Percentiles rank a stretch among this genome's conserved stretches.
Evolutionary conservation across 2,888 invertebrate genomes (phyloP).

Genomic region (Aphidius colemani): DNA sequence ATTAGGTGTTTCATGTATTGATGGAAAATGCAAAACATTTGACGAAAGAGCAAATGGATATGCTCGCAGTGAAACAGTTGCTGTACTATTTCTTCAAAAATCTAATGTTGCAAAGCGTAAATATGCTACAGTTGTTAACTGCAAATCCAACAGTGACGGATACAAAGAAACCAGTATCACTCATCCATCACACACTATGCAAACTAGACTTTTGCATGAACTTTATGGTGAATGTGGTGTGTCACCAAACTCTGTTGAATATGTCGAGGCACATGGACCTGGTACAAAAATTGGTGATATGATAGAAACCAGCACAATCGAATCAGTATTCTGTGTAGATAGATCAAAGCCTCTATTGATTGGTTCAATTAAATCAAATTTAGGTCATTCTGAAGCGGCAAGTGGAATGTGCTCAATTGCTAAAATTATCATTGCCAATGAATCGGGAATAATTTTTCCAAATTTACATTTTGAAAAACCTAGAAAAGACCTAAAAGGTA

Average conservation of each 20-base stretch:
- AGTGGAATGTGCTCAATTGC: conserved; percentile 82
- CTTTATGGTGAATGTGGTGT: conserved; percentile 67
- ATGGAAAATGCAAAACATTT: too few species aligned
- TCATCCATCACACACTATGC: conserved; percentile 51
- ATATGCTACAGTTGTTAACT: conserved; percentile 63
- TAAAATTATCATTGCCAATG: conserved; percentile 82
- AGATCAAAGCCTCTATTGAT: conserved; percentile 79
- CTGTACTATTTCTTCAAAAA: conserved; percentile 71
- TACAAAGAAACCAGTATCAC: conserved; percentile 57
- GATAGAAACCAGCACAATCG: conserved; percentile 84
- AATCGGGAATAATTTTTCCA: conserved; percentile 78
- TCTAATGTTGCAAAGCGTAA: conserved; percentile 60
- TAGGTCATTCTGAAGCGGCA: conserved; percentile 90
- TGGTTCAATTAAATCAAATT: conserved; percentile 92
- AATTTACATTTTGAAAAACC: conserved; percentile 79
- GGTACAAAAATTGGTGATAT: conserved; percentile 88
- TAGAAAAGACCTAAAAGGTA: conserved; percentile 64
- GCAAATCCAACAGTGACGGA: conserved; percentile 67
- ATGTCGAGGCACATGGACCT: conserved; percentile 76
- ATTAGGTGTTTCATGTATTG: too few species aligned
- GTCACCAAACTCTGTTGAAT: conserved; percentile 64
- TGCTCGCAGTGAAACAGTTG: conserved; percentile 78
- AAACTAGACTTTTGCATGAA: conserved; percentile 59
- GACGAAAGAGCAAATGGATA: conserved; percentile 69
- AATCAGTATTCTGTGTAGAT: conserved; percentile 75